phyloP scores from a whole-genome alignment of 2,113 vertebrate species.

The Gasterosteus nipponicus region DNA sequence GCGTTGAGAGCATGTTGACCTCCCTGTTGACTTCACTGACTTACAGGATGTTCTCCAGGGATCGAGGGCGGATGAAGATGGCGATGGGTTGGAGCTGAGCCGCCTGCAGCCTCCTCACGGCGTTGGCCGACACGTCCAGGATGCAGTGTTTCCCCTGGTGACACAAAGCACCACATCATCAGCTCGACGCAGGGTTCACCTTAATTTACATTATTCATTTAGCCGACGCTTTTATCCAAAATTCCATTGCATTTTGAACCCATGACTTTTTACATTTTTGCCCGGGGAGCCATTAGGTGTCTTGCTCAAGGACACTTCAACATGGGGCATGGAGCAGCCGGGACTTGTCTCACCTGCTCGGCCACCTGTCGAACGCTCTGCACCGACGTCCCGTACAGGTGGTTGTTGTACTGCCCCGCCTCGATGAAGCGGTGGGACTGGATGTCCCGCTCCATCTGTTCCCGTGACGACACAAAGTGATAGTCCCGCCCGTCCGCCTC shows the following conservation, averaged over 20 bases:
- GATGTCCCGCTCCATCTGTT: constrained; percentile 95
- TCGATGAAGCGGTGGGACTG: constrained; percentile 92
- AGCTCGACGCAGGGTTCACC: too few relatives aligned
- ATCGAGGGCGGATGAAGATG: constrained; percentile 89
- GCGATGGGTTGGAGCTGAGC: constrained; percentile 90
- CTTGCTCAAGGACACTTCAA: too few relatives aligned
- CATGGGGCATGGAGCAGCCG: too few relatives aligned
- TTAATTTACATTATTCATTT: too few relatives aligned
- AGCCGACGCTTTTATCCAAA: too few relatives aligned
- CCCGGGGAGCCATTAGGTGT: too few relatives aligned
- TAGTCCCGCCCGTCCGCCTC: constrained; percentile 92
- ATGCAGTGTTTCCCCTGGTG: constrained; percentile 76
- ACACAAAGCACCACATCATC: neutral
- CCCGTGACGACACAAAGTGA: constrained; percentile 91
- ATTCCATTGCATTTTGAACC: too few relatives aligned
- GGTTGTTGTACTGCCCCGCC: constrained; percentile 90
- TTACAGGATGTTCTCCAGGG: constrained; percentile 91
- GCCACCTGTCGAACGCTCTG: constrained; percentile 90
- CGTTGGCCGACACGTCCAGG: constrained; percentile 75
- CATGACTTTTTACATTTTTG: too few relatives aligned
- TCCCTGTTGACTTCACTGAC: constrained; percentile 30
- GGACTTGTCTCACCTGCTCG: constrained; percentile 80
- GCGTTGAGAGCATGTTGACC: neutral
- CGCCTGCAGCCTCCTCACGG: constrained; percentile 75
- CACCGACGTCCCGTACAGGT: constrained; percentile 90